Evolutionary conservation across 2,888 invertebrate species (phyloP).

Genomic region (Synanthedon myopaeformis): DNA sequence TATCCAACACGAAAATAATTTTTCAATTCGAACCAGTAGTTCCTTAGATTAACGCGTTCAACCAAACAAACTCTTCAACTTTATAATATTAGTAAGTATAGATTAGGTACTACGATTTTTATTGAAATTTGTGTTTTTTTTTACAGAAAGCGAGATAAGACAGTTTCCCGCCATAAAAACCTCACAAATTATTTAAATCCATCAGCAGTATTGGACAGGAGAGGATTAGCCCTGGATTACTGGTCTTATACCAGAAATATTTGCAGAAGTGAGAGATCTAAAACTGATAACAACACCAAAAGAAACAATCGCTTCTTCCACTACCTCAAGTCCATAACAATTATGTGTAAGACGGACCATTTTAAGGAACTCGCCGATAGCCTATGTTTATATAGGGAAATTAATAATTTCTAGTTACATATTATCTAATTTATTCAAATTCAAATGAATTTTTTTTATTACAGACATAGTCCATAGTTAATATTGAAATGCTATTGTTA

Average conservation of each 20-base stretch:
- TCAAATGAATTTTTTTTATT: too few relatives aligned
- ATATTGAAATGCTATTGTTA: too few relatives aligned
- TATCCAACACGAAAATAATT: too few relatives aligned
- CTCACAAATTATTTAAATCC: slow-evolving; percentile 63
- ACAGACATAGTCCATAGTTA: too few relatives aligned
- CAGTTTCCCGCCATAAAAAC: slow-evolving; percentile 35
- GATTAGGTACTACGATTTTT: too few relatives aligned
- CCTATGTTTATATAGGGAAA: slow-evolving; percentile 25
- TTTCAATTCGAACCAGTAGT: too few relatives aligned
- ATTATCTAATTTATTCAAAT: too few relatives aligned
- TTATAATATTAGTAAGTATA: too few relatives aligned
- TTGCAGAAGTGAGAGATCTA: slow-evolving; percentile 75
- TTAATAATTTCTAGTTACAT: background rate
- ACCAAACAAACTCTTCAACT: too few relatives aligned
- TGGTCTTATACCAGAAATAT: slow-evolving; percentile 77
- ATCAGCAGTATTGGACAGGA: slow-evolving; percentile 60
- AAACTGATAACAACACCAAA: slow-evolving; percentile 70
- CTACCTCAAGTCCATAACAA: slow-evolving; percentile 75
- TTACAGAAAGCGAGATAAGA: slow-evolving; percentile 61
- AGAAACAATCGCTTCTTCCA: slow-evolving; percentile 83
- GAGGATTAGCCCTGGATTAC: slow-evolving; percentile 74
- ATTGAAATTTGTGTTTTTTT: slow-evolving; percentile 3
- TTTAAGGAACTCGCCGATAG: slow-evolving; percentile 61
- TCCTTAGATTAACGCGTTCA: too few relatives aligned
- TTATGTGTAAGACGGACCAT: slow-evolving; percentile 57